Evolutionary conservation across 2,797 vertebrate genomes (phyloP).

Genomic region (Crotalus adamanteus): DNA sequence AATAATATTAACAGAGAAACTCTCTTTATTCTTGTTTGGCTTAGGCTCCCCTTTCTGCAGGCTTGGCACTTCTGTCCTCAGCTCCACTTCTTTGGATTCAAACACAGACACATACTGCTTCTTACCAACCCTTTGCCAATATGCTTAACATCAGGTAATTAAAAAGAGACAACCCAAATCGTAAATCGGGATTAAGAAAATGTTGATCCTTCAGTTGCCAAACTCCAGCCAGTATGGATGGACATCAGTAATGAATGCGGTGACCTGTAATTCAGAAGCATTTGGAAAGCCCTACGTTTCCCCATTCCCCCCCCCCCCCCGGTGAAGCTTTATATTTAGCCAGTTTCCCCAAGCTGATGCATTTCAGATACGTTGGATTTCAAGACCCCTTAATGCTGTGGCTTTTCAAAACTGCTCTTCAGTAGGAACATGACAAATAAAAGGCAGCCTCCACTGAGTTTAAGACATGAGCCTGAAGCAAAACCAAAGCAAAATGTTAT

Average conservation of each 20-base stretch:
- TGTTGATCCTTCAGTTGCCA: neutral
- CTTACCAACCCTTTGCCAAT: neutral
- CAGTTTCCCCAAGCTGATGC: neutral
- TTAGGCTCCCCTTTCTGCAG: neutral
- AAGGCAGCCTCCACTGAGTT: neutral
- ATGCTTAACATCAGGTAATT: neutral
- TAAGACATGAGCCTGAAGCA: neutral
- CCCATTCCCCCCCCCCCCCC: neutral
- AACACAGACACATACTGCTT: too few relatives aligned
- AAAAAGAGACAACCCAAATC: neutral
- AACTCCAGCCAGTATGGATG: neutral
- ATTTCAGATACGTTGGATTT: neutral
- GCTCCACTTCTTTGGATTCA: neutral
- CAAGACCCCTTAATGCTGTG: neutral
- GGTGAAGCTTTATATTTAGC: neutral
- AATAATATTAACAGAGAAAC: slow-evolving; percentile 22
- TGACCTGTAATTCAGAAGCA: neutral
- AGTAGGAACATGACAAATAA: neutral
- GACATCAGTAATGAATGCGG: neutral
- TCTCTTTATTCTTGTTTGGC: slow-evolving; percentile 6
- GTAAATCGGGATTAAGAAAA: neutral
- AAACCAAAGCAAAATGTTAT: neutral
- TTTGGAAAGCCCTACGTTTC: neutral
- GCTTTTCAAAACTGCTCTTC: neutral
- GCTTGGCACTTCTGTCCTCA: neutral